A percentile compares a stretch with the other conserved stretches of the same genome.
Conservation (phyloP, 2,113 vertebrate species). For the Diadophis punctatus region DNA sequence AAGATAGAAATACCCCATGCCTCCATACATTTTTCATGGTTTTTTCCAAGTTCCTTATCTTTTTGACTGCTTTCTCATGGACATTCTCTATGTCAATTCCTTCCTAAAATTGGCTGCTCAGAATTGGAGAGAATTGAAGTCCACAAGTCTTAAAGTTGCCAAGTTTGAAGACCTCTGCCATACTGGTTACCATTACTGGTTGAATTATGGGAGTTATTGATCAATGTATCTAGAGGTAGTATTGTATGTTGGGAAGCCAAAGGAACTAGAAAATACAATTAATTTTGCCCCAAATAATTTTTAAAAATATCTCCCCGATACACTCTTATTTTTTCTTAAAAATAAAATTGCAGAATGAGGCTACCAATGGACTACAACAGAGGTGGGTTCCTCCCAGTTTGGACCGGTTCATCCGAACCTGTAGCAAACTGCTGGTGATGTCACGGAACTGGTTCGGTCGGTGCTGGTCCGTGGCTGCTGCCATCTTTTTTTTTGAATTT, state of each 20-base stretch:
- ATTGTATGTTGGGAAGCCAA: not conserved
- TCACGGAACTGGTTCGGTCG: no score
- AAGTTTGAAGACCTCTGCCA: no score
- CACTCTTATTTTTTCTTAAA: conserved; percentile 17
- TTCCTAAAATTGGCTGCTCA: not conserved
- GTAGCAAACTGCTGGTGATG: no score
- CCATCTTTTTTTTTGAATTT: no score
- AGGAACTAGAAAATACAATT: not conserved
- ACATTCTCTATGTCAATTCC: not conserved
- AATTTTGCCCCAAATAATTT: conserved; percentile 19
- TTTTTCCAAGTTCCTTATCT: not conserved
- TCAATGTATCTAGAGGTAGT: not conserved
- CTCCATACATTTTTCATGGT: not conserved
- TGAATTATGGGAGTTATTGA: not conserved
- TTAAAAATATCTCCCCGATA: not conserved
- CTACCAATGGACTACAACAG: conserved; percentile 7
- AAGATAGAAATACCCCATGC: not conserved
- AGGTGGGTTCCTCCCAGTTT: no score
- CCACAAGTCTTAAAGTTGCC: no score
- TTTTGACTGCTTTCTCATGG: not conserved
- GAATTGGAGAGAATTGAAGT: not conserved
- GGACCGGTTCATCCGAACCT: no score
- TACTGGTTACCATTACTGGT: not conserved
- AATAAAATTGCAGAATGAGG: conserved; percentile 14
- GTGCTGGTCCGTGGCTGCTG: no score